A percentile compares a stretch with the other conserved stretches of the same genome.
These are phyloP conservation scores for Cheilosia scutellata DNA, from an alignment of 2,888 invertebrate genomes.

Conservation along the genomic window DNA sequence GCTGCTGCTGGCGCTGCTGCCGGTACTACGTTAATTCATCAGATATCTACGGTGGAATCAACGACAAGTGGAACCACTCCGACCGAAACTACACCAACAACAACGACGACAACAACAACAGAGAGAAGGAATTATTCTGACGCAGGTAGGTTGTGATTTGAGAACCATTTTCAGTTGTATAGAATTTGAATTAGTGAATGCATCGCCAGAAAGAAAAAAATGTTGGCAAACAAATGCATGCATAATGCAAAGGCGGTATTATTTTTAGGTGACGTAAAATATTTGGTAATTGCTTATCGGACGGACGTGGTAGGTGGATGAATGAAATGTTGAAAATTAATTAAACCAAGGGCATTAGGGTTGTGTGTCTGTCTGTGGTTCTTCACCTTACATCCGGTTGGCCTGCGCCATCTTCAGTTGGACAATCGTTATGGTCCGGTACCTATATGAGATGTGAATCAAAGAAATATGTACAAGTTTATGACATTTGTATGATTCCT, in stretches of 20 bases:
- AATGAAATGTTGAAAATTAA: constrained; percentile 42
- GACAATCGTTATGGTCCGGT: too few species aligned
- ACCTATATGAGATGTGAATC: too few species aligned
- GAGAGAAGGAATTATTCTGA: constrained; percentile 63
- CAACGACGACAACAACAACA: constrained; percentile 7
- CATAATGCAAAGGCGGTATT: constrained; percentile 7
- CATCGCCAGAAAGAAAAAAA: background rate
- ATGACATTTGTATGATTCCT: too few species aligned
- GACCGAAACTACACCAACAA: constrained; percentile 17
- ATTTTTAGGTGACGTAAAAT: constrained; percentile 33
- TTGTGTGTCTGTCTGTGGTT: background rate
- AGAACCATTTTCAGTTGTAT: constrained; percentile 6
- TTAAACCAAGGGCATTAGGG: constrained; percentile 8
- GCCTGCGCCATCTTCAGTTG: too few species aligned
- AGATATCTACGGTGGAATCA: constrained; percentile 41
- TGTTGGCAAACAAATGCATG: constrained; percentile 26
- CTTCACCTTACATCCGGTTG: background rate
- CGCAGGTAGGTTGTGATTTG: constrained; percentile 56
- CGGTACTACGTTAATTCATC: constrained; percentile 27
- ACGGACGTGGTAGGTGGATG: constrained; percentile 21
- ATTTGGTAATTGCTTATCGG: constrained; percentile 16
- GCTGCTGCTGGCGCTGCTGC: background rate
- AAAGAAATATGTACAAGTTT: too few species aligned
- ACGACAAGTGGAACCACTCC: constrained; percentile 19
- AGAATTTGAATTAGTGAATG: constrained; percentile 16